These are phyloP conservation scores for Tautogolabrus adspersus DNA, from an alignment of 2,113 vertebrate species.

Conservation along the genomic window DNA sequence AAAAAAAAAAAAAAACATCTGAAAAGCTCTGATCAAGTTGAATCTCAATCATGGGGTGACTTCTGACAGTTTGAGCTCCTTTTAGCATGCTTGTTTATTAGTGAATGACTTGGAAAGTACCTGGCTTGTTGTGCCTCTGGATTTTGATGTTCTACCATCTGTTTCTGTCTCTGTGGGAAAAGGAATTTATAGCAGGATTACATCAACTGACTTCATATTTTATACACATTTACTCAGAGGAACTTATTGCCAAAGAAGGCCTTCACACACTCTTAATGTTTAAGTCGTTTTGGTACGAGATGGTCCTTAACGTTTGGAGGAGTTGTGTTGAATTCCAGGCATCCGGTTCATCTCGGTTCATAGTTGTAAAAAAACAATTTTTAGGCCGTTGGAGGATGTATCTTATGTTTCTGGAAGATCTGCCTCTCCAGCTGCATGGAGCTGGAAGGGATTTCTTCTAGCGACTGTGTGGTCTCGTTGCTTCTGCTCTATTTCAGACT, in stretches of 20 bases:
- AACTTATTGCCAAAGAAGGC: not conserved
- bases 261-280: not conserved
- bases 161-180: slow-evolving; percentile 3
- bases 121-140: not conserved
- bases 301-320: not conserved
- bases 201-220: not conserved
- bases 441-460: slow-evolving; percentile 65
- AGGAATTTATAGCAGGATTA: not conserved
- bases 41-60: too few species aligned
- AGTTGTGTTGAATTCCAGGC: not conserved
- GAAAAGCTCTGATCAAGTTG: too few species aligned
- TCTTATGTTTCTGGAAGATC: slow-evolving; percentile 45
- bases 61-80: not conserved
- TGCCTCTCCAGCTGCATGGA: slow-evolving; percentile 60
- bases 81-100: not conserved
- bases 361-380: slow-evolving; percentile 5
- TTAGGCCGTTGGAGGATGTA: slow-evolving; percentile 12
- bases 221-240: not conserved
- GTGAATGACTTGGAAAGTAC: slow-evolving; percentile 24
- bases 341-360: slow-evolving; percentile 11
- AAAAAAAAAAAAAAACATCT: too few species aligned
- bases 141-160: slow-evolving; percentile 9
- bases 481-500: slow-evolving; percentile 81
- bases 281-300: not conserved
- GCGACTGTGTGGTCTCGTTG: slow-evolving; percentile 55